phyloP scores from a whole-genome alignment of 1,140 invertebrate genomes.

The Hylaeus anthracinus region DNA sequence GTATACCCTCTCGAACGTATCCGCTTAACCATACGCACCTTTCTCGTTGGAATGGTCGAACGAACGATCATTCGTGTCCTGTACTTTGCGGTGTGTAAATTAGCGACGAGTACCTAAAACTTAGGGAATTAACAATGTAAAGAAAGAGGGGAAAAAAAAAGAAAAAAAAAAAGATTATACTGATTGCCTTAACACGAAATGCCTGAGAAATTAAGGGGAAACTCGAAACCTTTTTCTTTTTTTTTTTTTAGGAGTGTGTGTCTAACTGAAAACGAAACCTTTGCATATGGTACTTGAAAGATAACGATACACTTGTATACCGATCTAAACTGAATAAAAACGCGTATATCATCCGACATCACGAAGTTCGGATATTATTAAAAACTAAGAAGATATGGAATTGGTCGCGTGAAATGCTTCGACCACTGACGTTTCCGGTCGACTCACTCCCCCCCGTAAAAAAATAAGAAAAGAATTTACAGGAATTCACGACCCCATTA shows the following conservation, averaged over 20 bases:
- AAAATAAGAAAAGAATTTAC: not conserved
- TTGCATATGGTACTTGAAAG: conserved; percentile 38
- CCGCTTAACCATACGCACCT: not conserved
- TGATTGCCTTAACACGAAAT: conserved; percentile 57
- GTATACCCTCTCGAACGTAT: not conserved
- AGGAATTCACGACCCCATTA: conserved; percentile 14
- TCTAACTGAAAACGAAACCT: conserved; percentile 31
- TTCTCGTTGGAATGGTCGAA: not conserved
- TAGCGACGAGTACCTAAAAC: conserved; percentile 25
- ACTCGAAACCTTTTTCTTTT: conserved; percentile 8
- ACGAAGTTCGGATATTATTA: conserved; percentile 16
- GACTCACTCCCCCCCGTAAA: not conserved
- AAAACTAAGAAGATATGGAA: not conserved
- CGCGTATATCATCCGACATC: conserved; percentile 48
- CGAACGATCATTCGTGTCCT: conserved; percentile 8
- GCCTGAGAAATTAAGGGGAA: conserved; percentile 35
- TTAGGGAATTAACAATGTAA: conserved; percentile 20
- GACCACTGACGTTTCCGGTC: not conserved
- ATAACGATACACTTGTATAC: conserved; percentile 16
- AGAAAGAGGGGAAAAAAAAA: not conserved
- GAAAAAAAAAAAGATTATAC: conserved; percentile 21
- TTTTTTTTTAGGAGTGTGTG: conserved; percentile 9
- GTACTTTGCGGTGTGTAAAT: conserved; percentile 36
- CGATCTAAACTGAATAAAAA: conserved; percentile 52
- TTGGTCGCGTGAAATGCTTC: not conserved